Evolutionary conservation across 1,140 invertebrate genomes (phyloP), one percentile per base, ranked within the genome.

Genomic region (Euura saliciscinereae): DNA sequence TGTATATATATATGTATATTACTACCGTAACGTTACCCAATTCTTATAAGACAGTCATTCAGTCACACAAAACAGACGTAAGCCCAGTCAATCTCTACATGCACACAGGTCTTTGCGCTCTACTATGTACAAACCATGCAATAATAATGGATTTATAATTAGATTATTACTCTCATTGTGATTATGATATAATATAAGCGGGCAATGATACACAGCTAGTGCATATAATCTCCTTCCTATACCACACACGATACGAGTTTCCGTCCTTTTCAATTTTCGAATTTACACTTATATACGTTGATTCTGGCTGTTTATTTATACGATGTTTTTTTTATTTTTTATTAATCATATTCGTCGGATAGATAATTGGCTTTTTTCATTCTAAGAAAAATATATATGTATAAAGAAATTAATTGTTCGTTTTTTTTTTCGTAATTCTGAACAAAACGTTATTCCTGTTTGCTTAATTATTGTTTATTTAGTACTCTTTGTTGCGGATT

Each of bases 401-500:
- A 28, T 28, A 28, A 28, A 28, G 28, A 28, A 28, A 28, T 28
- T 28, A 28, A 28, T 28, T 28, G 28, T 28, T 28, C 28, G 28
- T 0, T 28, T 28, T 28, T 28, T 28, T 28, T 28, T 28, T 28
- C 28, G 1, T 44, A 69, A 69, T 44, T 42, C 45, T 70, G 68
- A 70, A 75, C 75, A 10, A 64, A 74, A 65, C 45, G 74, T 68
- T 76, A 64, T 45, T 75, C 66, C 71, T 42, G 28, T 65, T 75
- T 69, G 73, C 44, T 71, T 68, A 2, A 70, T 70, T 75, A 82
- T 76, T 66, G 80, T 81, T 81, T 78, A 80, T 83, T 28, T 82
- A 84, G 83, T 86, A 84, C 80, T 85, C 80, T 82, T 80, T 71
- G 45, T 80, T 84, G 28, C 28, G 80, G 75, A 82, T 82, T 79